phyloP scores from a whole-genome alignment of 2,797 vertebrate species.

The Ctenosaura bakeri region DNA sequence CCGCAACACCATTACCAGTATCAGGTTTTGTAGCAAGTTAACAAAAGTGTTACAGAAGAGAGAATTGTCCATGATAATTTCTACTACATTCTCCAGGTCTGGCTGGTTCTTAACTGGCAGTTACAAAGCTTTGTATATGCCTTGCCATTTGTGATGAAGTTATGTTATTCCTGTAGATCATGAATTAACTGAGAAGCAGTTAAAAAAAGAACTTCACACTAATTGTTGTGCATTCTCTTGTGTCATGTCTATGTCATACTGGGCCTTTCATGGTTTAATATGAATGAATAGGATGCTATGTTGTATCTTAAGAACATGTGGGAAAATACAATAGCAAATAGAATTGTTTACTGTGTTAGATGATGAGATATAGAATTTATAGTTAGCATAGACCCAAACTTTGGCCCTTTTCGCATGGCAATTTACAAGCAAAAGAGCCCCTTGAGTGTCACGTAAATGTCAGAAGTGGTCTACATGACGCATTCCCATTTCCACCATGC shows the following conservation, averaged over 20 bases:
- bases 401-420: too few species aligned
- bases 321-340: too few species aligned
- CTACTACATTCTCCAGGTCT: constrained; percentile 43
- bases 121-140: constrained; percentile 49
- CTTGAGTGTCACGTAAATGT: too few species aligned
- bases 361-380: too few species aligned
- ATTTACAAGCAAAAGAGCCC: too few species aligned
- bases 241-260: constrained; percentile 71
- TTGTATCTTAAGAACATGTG: too few species aligned
- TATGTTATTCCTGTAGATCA: constrained; percentile 49
- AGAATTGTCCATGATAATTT: constrained; percentile 18
- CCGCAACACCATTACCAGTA: background rate
- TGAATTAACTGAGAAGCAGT: constrained; percentile 71
- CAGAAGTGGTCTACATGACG: too few species aligned
- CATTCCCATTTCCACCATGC: too few species aligned
- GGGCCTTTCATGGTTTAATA: constrained; percentile 50
- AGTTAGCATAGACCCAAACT: too few species aligned
- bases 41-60: background rate
- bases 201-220: constrained; percentile 47
- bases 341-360: too few species aligned
- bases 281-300: too few species aligned
- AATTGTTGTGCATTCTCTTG: constrained; percentile 68
- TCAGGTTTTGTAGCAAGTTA: background rate
- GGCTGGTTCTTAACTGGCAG: constrained; percentile 41
- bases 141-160: constrained; percentile 52